Conservation (phyloP, 2,113 vertebrate genomes). For the Carettochelys insculpta region DNA sequence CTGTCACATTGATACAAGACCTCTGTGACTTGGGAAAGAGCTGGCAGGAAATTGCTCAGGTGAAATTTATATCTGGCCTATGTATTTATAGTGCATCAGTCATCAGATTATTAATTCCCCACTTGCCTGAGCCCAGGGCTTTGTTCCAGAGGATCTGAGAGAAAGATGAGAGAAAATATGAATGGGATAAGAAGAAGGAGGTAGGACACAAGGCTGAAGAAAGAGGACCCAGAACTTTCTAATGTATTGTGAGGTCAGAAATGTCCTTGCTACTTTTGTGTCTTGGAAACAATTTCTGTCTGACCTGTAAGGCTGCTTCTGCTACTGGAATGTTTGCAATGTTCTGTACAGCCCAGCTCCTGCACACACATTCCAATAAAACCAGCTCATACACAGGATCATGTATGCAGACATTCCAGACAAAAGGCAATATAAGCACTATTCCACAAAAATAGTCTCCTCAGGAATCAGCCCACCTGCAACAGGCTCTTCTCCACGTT, state of each 20-base stretch:
- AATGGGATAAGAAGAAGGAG: neutral
- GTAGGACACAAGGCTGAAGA: neutral
- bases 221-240: neutral
- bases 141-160: neutral
- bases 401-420: neutral
- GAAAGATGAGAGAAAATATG: neutral
- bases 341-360: neutral
- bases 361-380: neutral
- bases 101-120: neutral
- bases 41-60: neutral
- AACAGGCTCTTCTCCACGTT: neutral
- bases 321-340: neutral
- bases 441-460: neutral
- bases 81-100: neutral
- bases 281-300: neutral
- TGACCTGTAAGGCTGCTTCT: neutral
- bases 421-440: neutral
- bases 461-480: conserved; percentile 33
- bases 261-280: neutral
- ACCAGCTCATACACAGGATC: neutral
- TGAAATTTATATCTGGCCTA: accelerated
- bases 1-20: neutral
- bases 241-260: neutral
- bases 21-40: neutral
- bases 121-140: neutral